These are phyloP conservation scores for Naja naja DNA, from an alignment of 2,113 vertebrate species.

Conservation along the genomic window DNA sequence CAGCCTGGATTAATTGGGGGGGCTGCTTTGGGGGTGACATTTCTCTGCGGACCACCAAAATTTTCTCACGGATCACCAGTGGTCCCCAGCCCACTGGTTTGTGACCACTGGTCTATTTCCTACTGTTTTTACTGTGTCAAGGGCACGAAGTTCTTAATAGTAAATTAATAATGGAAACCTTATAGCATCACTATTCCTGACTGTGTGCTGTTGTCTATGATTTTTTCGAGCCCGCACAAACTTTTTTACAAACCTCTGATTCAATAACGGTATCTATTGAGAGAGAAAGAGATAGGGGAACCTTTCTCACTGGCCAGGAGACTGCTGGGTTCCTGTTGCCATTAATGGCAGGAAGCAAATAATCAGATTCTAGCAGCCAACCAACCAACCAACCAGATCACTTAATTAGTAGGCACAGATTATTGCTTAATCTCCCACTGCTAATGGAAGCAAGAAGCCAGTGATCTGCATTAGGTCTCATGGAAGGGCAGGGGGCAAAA, in stretches of 20 bases:
- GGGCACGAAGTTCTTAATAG: not conserved
- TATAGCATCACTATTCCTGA: not conserved
- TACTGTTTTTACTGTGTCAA: not conserved
- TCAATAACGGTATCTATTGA: not conserved
- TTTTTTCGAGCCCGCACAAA: not conserved
- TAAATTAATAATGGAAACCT: not conserved
- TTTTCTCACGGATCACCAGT: too few relatives aligned
- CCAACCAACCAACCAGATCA: not conserved
- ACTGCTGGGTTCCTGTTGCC: not conserved
- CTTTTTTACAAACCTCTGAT: not conserved
- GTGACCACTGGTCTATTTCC: not conserved
- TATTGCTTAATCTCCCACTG: not conserved
- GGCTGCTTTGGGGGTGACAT: too few relatives aligned
- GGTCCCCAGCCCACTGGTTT: too few relatives aligned
- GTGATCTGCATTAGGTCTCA: not conserved
- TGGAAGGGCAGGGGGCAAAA: not conserved
- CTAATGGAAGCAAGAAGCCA: not conserved
- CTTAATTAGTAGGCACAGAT: not conserved
- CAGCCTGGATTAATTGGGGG: too few relatives aligned
- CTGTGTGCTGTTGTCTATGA: too few relatives aligned
- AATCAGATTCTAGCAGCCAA: not conserved
- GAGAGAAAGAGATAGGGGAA: not conserved
- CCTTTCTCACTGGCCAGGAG: not conserved
- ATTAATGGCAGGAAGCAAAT: not conserved
- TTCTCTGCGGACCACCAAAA: too few relatives aligned